Evolutionary conservation across 2,113 vertebrate genomes (phyloP), one percentile per base, ranked within the genome.

Genomic region (Vulpes ferrilata): DNA sequence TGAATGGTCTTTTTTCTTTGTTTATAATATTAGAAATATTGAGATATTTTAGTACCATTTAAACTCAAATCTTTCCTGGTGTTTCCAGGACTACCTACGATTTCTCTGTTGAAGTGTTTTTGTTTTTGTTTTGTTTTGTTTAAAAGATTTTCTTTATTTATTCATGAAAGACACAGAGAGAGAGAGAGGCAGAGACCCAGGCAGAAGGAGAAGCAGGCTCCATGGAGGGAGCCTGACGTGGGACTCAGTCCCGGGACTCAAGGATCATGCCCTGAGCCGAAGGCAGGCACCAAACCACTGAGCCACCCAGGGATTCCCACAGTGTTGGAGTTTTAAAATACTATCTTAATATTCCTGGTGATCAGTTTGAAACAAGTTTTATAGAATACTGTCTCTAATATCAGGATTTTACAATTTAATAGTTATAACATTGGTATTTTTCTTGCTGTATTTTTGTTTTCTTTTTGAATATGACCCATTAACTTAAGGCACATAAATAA

Each of bases 321-420:
- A 43, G 43, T 43, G 43, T 32, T 32, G 35, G 25, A 79, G 23
- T 51, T 35, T 65, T n/a, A 84, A 84, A 84, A 84, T 65, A 35
- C 22, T 62, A 78, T 92, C 48, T 84, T 73, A 85, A 76, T 76
- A 35, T 48, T 85, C 59, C 57, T 35, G 81, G 17, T 80, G 55
- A 93, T 78, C 8, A 16, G 62, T 97, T 78, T 79, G 10, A 81
- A 80, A 65, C n/a, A 93, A 13, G 86, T 85, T 65, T 82, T 38
- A 55, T 81, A 53, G 22, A n/a, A 82, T 86, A 59, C 22, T n/a
- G 48, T 10, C 65, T 86, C 22, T 32, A 60, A 3, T 90, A 32
- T 90, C 16, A 60, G 55, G 17, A 82, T 93, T 95, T 87, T 95
- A 78, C 12, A 96, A 25, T 25, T 69, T 81, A 15, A 38, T 88